Evolutionary conservation across 1,140 invertebrate genomes (phyloP), one percentile per base, ranked within the genome.

Genomic region (Drosophila simulans): DNA sequence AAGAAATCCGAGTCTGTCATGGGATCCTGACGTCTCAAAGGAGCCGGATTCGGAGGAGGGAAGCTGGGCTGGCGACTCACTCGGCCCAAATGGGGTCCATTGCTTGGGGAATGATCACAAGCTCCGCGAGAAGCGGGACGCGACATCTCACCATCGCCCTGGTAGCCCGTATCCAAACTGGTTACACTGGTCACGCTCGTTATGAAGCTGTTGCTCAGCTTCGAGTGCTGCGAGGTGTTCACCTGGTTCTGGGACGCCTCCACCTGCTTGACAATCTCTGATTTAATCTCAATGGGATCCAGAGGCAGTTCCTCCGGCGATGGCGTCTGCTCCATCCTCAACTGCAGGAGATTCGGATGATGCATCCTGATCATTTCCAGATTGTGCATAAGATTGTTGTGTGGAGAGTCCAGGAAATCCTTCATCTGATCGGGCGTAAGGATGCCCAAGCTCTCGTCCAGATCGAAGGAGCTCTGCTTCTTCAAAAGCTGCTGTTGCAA

Each of bases 1-100:
- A 97, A 97, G 91, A 97, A 97, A 90, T 97, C 97, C 0, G 96
- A 97, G 92, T 97, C 96, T 0, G 96, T 97, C 96, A 97, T 97
- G 1, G 96, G 96, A 92, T 97, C 96, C 60, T 95, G 94, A 35
- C 95, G 93, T 76, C 95, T 83, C 79, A 93, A 54, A 0, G 85
- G 82, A 0, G 78, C 81, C 7, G 70, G 57, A 17, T 59, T 43
- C 57, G 80, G 66, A 0, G 91, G 90, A 4, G 90, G 88, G 56
- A 92, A 92, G 20, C 85, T 91, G 3, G 90, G 91, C 66, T 92
- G 90, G 0, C 91, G 81, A 39, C 78, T 85, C 0, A 92, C 85
- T 1, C 90, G 68, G 0, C 81, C 82, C 39, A 90, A 35, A 39
- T 90, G 64, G 5, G 90, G 74, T 2, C 88, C 91, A 58, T 92